Evolutionary conservation across 2,797 vertebrate species (phyloP).

Genomic region (Sebastolobus alascanus): DNA sequence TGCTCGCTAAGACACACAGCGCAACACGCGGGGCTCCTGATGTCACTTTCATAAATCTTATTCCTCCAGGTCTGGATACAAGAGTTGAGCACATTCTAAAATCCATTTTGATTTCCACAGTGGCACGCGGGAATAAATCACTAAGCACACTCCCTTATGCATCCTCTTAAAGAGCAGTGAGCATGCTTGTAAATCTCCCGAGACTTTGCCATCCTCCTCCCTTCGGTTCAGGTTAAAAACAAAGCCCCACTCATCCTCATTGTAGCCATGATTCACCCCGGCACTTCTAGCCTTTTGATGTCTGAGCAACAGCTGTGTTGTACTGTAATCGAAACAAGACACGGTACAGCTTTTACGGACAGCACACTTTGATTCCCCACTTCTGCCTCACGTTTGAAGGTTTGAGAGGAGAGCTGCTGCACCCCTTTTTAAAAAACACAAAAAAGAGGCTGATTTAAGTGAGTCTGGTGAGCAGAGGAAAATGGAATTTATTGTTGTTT

Average conservation of each 20-base stretch:
- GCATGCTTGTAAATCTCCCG: slow-evolving; percentile 73
- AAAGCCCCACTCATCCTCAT: slow-evolving; percentile 28
- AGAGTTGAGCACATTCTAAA: slow-evolving; percentile 78
- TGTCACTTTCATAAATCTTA: slow-evolving; percentile 80
- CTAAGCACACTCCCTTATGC: slow-evolving; percentile 71
- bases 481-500: slow-evolving; percentile 5
- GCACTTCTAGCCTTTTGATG: slow-evolving; percentile 58
- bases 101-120: slow-evolving; percentile 82
- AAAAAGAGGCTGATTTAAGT: slow-evolving; percentile 12
- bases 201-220: slow-evolving; percentile 63
- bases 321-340: slow-evolving; percentile 49
- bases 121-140: slow-evolving; percentile 79
- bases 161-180: slow-evolving; percentile 75
- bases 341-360: slow-evolving; percentile 36
- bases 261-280: slow-evolving; percentile 33
- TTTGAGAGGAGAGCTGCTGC: slow-evolving; percentile 29
- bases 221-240: slow-evolving; percentile 47
- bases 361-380: slow-evolving; percentile 43
- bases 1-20: slow-evolving; percentile 58
- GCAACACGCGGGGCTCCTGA: slow-evolving; percentile 46
- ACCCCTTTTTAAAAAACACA: slow-evolving; percentile 19
- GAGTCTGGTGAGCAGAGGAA: slow-evolving; percentile 18
- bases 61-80: slow-evolving; percentile 73
- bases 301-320: slow-evolving; percentile 41
- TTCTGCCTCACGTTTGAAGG: slow-evolving; percentile 49